phyloP scores from a whole-genome alignment of 2,113 vertebrate genomes.

The Aldabrachelys gigantea region DNA sequence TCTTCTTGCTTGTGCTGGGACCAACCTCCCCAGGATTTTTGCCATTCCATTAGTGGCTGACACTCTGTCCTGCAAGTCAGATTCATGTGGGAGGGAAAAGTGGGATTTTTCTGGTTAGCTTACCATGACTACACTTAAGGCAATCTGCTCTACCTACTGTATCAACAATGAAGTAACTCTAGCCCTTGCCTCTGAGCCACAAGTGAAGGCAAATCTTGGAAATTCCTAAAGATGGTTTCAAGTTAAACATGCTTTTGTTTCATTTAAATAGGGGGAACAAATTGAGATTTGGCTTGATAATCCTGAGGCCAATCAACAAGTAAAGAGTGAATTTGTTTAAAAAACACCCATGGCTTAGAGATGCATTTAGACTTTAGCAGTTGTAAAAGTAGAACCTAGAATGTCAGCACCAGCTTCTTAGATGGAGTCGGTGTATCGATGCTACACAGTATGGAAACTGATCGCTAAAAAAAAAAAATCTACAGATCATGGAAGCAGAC shows the following conservation, averaged over 20 bases:
- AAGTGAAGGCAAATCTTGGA: neutral
- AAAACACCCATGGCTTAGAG: neutral
- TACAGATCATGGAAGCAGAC: neutral
- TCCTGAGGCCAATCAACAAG: neutral
- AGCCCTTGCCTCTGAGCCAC: neutral
- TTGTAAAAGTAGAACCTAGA: constrained; percentile 44
- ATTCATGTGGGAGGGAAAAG: neutral
- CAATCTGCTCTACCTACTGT: constrained; percentile 7
- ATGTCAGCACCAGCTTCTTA: constrained; percentile 35
- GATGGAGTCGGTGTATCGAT: constrained; percentile 34
- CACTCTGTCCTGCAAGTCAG: neutral
- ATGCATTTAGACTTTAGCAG: neutral
- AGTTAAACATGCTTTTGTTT: neutral
- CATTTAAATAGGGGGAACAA: neutral
- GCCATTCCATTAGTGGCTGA: neutral
- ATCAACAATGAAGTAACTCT: constrained; percentile 9
- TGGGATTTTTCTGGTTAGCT: neutral
- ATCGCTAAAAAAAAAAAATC: neutral
- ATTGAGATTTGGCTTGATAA: neutral
- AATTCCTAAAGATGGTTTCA: neutral
- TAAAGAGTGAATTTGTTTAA: neutral
- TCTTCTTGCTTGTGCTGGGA: neutral
- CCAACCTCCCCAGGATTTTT: neutral
- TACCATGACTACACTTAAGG: constrained; percentile 49
- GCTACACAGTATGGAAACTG: neutral